Percentiles rank a stretch among this genome's conserved stretches.
Conservation (phyloP, 2,888 invertebrate genomes). For the Gonocerus acuteangulatus region DNA sequence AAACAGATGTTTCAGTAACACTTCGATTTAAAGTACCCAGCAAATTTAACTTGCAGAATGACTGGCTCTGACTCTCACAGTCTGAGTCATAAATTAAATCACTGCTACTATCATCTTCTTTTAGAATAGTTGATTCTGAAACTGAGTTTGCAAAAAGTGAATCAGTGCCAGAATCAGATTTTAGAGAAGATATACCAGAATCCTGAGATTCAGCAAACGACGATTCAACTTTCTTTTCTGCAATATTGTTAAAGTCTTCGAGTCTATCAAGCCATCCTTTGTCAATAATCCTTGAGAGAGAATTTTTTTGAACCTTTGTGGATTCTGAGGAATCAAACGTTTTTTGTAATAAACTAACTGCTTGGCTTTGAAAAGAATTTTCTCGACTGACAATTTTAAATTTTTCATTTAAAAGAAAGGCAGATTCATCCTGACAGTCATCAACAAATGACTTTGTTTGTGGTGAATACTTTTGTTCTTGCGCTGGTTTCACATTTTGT, state of each 20-base stretch:
- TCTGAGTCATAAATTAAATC: constrained; percentile 62
- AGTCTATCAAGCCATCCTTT: constrained; percentile 52
- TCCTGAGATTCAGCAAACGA: constrained; percentile 37
- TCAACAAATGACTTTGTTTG: not conserved
- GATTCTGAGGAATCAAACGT: constrained; percentile 38
- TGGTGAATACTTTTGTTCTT: not conserved
- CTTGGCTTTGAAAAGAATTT: constrained; percentile 34
- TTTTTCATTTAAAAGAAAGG: constrained; percentile 33
- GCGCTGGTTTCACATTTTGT: not conserved
- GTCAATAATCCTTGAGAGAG: constrained; percentile 45
- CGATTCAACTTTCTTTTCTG: constrained; percentile 21
- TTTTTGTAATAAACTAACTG: constrained; percentile 42
- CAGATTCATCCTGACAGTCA: constrained; percentile 13
- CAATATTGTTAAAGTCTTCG: not conserved
- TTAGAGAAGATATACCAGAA: constrained; percentile 39
- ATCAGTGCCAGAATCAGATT: constrained; percentile 3
- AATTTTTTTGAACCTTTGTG: constrained; percentile 33
- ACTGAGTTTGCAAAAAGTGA: not conserved
- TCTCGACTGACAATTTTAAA: constrained; percentile 40
- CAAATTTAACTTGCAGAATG: constrained; percentile 9
- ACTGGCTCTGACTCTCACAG: constrained; percentile 36
- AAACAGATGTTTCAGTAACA: not conserved
- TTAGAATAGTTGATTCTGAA: constrained; percentile 40
- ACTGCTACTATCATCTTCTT: constrained; percentile 45
- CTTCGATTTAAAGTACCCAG: constrained; percentile 3